Evolutionary conservation across 1,140 invertebrate species (phyloP), one percentile per base, ranked within the genome.

Genomic region (Cephus cinctus): DNA sequence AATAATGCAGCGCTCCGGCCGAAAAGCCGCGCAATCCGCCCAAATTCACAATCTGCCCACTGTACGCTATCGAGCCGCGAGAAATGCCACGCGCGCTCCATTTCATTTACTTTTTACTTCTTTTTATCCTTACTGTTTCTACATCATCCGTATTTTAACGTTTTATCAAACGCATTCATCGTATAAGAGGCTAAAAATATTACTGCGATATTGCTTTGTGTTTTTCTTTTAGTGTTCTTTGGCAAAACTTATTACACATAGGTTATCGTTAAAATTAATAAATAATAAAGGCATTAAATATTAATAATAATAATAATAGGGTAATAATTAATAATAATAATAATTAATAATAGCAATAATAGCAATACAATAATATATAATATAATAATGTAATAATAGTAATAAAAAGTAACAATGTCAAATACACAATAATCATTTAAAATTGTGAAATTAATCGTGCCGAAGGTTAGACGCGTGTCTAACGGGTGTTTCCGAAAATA

Each of bases 221-320:
- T 38, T 40, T 41, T 5, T 34, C 8, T 32, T 30, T n/a, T n/a
- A 57, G 43, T 47, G 43, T 73, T 76, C 74, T 76, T 76, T 76
- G 74, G 74, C 73, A 76, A 76, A 75, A 75, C 71, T 75, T 75
- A 76, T 76, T 76, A 76, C 74, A 76, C 74, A 73, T 73, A 74
- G 59, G 65, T 76, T 65, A 64, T 69, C 57, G 54, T 61, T 69
- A 72, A 46, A 70, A 65, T 73, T 70, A 75, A 76, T 75, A 73
- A 76, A 76, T 74, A 73, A 69, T 65, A 69, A 71, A 71, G 57
- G 57, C 52, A 69, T 73, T 67, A 73, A 74, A 72, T 73, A 72
- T 61, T 36, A 36, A 36, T 58, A 54, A 57, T 60, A 53, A 54
- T 55, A 44, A 50, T 52, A 50, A 45, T 49, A 43, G 34, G 21